phyloP scores from a whole-genome alignment of 2,888 invertebrate genomes.

The Xylota sylvarum region DNA sequence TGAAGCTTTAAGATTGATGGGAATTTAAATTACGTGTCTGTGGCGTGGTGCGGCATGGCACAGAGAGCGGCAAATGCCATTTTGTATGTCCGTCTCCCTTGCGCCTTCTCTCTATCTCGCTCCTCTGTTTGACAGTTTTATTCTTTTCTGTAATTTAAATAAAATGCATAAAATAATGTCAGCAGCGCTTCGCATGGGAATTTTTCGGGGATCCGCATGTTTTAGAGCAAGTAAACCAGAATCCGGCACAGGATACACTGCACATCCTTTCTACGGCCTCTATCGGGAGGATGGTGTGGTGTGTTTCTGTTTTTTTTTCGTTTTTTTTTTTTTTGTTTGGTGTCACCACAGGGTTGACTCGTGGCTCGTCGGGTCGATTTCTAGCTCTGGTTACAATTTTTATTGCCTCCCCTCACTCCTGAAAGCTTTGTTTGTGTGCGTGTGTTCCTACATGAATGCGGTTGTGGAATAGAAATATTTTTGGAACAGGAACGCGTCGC shows the following conservation, averaged over 20 bases:
- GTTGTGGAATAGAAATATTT: conserved; percentile 73
- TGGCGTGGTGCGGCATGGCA: conserved; percentile 76
- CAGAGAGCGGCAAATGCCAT: conserved; percentile 63
- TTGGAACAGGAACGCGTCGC: conserved; percentile 69
- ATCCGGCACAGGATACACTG: conserved; percentile 60
- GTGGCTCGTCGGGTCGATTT: conserved; percentile 55
- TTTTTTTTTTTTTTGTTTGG: conserved; percentile 21
- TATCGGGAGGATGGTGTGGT: conserved; percentile 26
- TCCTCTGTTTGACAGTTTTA: conserved; percentile 78
- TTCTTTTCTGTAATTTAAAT: conserved; percentile 78
- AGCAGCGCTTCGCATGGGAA: conserved; percentile 74
- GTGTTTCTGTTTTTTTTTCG: conserved; percentile 7
- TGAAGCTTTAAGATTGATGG: conserved; percentile 80
- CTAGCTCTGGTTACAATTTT: conserved; percentile 67
- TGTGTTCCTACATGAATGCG: conserved; percentile 61
- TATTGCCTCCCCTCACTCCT: conserved; percentile 27
- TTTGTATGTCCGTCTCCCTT: conserved; percentile 61
- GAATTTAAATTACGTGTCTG: conserved; percentile 80
- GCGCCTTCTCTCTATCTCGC: conserved; percentile 45
- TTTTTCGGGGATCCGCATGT: conserved; percentile 62
- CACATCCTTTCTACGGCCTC: conserved; percentile 45
- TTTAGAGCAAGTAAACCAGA: conserved; percentile 37
- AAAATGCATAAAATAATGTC: conserved; percentile 77
- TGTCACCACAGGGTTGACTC: conserved; percentile 72
- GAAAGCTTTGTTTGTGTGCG: conserved; percentile 32